These are phyloP conservation scores for Trididemnum clinides DNA, from an alignment of 23 tunicate genomes.

Conservation along the genomic window DNA sequence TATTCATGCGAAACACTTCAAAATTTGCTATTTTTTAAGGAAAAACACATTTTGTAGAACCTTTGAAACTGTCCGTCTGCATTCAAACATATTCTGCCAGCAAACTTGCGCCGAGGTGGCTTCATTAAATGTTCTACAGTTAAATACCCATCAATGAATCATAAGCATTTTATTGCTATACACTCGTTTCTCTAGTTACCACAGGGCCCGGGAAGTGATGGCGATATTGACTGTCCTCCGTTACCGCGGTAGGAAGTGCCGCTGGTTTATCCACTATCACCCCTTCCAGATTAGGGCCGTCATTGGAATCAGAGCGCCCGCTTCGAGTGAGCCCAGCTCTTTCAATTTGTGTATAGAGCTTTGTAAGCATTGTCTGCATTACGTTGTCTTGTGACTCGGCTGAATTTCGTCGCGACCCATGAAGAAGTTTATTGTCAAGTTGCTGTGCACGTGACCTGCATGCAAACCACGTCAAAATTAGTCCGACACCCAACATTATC, in stretches of 20 bases:
- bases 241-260: too few relatives aligned
- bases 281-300: not conserved
- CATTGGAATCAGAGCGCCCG: not conserved
- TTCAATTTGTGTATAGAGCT: not conserved
- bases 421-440: constrained; percentile 66
- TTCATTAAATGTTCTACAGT: too few relatives aligned
- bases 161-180: not conserved
- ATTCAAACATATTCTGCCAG: too few relatives aligned
- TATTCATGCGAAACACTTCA: too few relatives aligned
- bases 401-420: constrained; percentile 76
- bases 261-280: too few relatives aligned
- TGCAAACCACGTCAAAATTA: constrained; percentile 83
- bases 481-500: constrained; percentile 64
- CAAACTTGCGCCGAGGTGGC: too few relatives aligned
- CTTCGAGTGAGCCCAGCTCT: not conserved
- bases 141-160: not conserved
- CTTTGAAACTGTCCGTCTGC: too few relatives aligned
- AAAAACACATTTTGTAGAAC: too few relatives aligned
- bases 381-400: not conserved
- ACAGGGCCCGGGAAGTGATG: not conserved
- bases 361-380: not conserved
- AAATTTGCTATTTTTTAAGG: too few relatives aligned
- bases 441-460: constrained; percentile 67
- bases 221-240: not conserved
- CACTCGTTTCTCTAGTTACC: not conserved